phyloP scores from a whole-genome alignment of 2,113 vertebrate genomes.

The Cettia cetti region DNA sequence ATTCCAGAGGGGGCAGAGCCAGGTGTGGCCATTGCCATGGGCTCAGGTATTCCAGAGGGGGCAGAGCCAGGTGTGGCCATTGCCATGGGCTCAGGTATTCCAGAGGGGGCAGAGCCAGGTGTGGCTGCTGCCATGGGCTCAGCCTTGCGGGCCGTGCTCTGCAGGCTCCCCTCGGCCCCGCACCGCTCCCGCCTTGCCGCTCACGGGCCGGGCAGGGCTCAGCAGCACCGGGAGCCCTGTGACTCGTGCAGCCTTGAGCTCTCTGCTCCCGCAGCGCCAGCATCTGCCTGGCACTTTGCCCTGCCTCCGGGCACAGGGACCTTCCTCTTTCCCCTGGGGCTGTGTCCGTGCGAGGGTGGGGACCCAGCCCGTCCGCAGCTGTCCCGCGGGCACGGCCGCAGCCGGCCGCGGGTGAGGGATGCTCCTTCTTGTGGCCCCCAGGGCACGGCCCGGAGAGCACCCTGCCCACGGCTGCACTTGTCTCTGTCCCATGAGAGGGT shows the following conservation, averaged over 20 bases:
- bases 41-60: no score
- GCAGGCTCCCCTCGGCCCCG: no score
- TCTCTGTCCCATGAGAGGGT: accelerated
- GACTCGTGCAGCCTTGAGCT: no score
- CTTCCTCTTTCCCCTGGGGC: no score
- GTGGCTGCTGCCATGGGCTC: neutral
- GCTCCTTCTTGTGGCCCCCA: accelerated
- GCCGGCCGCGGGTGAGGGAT: neutral
- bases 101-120: neutral
- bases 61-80: no score
- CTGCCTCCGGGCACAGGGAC: accelerated
- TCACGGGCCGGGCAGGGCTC: accelerated
- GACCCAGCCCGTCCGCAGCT: accelerated
- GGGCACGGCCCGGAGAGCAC: accelerated
- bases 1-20: neutral
- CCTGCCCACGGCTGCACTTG: accelerated
- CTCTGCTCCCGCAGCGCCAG: accelerated
- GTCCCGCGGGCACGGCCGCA: accelerated
- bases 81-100: no score
- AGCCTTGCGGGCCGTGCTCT: neutral
- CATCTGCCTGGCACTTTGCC: neutral
- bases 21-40: neutral
- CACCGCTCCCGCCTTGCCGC: accelerated
- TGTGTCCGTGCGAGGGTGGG: accelerated
- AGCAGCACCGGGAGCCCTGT: neutral